Percentiles rank a stretch among this genome's conserved stretches.
phyloP scores from a whole-genome alignment of 2,797 vertebrate genomes.

The Merluccius polli region DNA sequence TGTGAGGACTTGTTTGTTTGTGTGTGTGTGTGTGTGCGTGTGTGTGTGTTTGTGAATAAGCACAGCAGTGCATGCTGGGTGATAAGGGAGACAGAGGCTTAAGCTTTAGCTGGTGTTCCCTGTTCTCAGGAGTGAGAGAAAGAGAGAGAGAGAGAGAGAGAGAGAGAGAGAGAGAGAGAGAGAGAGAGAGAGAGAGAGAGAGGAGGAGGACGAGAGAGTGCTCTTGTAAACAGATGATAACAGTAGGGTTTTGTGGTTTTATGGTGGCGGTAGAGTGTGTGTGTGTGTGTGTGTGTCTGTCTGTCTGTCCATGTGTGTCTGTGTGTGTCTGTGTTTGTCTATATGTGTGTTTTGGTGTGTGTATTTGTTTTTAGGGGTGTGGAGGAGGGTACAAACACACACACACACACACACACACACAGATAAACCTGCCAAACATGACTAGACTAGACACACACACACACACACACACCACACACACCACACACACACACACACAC shows the following conservation, averaged over 20 bases:
- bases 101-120: constrained; percentile 26
- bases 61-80: constrained; percentile 48
- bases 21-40: constrained; percentile 9
- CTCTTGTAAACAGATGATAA: constrained; percentile 43
- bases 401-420: not conserved
- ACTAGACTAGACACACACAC: constrained; percentile 12
- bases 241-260: constrained; percentile 12
- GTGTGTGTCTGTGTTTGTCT: not conserved
- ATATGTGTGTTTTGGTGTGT: not conserved
- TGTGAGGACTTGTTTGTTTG: not conserved
- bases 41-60: constrained; percentile 29
- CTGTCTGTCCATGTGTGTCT: too few species aligned
- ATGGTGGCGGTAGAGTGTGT: not conserved
- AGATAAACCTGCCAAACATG: constrained; percentile 41
- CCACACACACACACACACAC: constrained; percentile 22
- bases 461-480: constrained; percentile 5
- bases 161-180: constrained; percentile 13
- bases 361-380: not conserved
- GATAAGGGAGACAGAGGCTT: constrained; percentile 55
- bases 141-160: constrained; percentile 9
- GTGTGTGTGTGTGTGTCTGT: not conserved
- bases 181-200: constrained; percentile 12
- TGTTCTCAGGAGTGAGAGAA: not conserved
- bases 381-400: not conserved
- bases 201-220: constrained; percentile 3